Evolutionary conservation across 2,888 invertebrate genomes (phyloP).

Genomic region (Tinea semifulvella): DNA sequence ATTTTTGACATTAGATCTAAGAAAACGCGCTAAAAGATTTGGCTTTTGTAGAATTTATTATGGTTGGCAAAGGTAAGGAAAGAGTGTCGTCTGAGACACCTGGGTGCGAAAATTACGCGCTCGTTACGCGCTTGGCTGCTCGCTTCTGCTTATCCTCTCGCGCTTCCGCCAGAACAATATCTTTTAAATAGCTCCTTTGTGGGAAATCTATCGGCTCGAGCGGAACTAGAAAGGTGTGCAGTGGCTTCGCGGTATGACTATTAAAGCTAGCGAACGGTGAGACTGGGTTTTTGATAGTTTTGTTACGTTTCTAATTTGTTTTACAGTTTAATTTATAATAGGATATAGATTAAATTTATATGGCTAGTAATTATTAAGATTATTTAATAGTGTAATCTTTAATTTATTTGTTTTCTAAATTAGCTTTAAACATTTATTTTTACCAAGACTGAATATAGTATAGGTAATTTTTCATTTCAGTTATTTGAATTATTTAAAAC

Average conservation of each 20-base stretch:
- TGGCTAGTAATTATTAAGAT: too few species aligned
- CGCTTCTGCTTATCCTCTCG: constrained; percentile 28
- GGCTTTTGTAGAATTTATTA: not conserved
- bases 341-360: too few species aligned
- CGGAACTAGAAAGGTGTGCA: constrained; percentile 21
- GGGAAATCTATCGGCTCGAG: constrained; percentile 29
- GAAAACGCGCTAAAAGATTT: not conserved
- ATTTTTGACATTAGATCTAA: too few species aligned
- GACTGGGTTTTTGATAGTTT: too few species aligned
- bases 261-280: not conserved
- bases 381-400: too few species aligned
- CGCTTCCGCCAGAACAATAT: constrained; percentile 24
- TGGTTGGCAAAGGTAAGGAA: constrained; percentile 6
- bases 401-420: too few species aligned
- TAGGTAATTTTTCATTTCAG: too few species aligned
- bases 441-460: too few species aligned
- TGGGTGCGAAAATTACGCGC: constrained; percentile 28
- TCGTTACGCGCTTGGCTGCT: constrained; percentile 56
- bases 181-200: constrained; percentile 41
- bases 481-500: too few species aligned
- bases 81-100: constrained; percentile 12
- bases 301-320: too few species aligned
- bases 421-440: too few species aligned
- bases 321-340: too few species aligned
- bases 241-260: constrained; percentile 1